A percentile compares a stretch with the other conserved stretches of the same genome.
Evolutionary conservation across 2,113 vertebrate genomes (phyloP).

Genomic region (Poeciliopsis retropinna): DNA sequence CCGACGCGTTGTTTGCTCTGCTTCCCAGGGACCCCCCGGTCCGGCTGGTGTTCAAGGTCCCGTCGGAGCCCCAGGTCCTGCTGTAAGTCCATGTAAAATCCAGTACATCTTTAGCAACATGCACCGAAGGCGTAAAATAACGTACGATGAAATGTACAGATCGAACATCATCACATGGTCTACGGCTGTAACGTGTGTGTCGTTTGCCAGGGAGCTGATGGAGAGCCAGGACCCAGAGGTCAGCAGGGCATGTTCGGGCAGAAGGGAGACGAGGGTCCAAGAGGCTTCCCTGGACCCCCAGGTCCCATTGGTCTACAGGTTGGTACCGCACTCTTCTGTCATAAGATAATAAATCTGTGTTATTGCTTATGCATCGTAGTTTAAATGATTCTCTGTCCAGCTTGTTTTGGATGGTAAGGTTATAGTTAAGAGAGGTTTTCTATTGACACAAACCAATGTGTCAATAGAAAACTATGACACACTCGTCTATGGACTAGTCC

Average conservation of each 20-base stretch:
- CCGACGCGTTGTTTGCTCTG: slow-evolving; percentile 8
- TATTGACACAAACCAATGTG: background rate
- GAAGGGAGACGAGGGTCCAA: slow-evolving; percentile 95
- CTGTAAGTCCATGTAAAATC: slow-evolving; percentile 82
- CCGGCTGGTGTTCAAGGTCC: slow-evolving; percentile 95
- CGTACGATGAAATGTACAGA: background rate
- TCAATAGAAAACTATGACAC: too few relatives aligned
- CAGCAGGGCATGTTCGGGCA: slow-evolving; percentile 99
- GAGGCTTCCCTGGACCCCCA: slow-evolving; percentile 95
- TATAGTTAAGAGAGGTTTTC: background rate
- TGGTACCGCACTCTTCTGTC: slow-evolving; percentile 21
- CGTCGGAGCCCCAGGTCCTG: slow-evolving; percentile 92
- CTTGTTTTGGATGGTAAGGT: background rate
- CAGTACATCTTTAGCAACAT: background rate
- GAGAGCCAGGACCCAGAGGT: slow-evolving; percentile 94
- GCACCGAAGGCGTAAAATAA: background rate
- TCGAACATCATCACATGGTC: background rate
- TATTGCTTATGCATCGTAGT: background rate
- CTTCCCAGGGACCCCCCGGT: slow-evolving; percentile 90
- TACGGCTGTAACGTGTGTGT: background rate
- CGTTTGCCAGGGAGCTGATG: slow-evolving; percentile 89
- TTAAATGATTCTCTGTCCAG: background rate
- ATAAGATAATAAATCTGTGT: background rate
- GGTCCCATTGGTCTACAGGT: slow-evolving; percentile 98
- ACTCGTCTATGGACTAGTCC: background rate